Percentiles rank a stretch among this genome's conserved stretches.
Evolutionary conservation across 2,113 vertebrate species (phyloP).

Genomic region (Peromyscus californicus): DNA sequence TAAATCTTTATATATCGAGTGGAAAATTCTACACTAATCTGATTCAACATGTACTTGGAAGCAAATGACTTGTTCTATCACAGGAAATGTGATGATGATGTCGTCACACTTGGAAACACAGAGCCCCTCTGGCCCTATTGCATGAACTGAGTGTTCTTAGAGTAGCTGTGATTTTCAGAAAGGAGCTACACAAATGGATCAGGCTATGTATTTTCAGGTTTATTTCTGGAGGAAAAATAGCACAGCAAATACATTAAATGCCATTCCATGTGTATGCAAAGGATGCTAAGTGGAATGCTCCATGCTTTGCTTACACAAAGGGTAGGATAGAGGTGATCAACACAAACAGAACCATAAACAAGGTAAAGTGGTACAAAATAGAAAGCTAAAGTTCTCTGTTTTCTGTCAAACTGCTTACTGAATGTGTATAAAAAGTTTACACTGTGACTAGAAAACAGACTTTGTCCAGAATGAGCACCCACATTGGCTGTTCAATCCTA

Average conservation of each 20-base stretch:
- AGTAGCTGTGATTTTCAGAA: conserved; percentile 9
- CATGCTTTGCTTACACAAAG: background rate
- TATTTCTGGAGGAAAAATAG: background rate
- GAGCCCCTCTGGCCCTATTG: background rate
- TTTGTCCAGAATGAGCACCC: background rate
- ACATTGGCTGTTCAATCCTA: background rate
- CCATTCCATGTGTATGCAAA: conserved; percentile 8
- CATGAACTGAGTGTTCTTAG: background rate
- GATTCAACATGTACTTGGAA: background rate
- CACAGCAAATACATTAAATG: background rate
- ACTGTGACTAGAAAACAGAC: background rate
- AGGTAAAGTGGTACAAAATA: background rate
- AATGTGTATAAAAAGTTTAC: background rate
- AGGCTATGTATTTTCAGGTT: background rate
- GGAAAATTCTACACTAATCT: conserved; percentile 19
- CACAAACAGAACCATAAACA: background rate
- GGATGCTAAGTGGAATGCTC: background rate
- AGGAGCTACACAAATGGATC: background rate
- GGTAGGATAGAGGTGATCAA: background rate
- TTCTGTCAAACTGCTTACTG: background rate
- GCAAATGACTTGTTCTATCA: background rate
- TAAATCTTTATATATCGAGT: conserved; percentile 15
- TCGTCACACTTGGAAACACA: background rate
- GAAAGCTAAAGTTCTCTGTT: background rate
- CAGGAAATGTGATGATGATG: background rate